These are phyloP conservation scores for Scaptomyza polygonia DNA, from an alignment of 2,888 invertebrate genomes.

Conservation along the genomic window DNA sequence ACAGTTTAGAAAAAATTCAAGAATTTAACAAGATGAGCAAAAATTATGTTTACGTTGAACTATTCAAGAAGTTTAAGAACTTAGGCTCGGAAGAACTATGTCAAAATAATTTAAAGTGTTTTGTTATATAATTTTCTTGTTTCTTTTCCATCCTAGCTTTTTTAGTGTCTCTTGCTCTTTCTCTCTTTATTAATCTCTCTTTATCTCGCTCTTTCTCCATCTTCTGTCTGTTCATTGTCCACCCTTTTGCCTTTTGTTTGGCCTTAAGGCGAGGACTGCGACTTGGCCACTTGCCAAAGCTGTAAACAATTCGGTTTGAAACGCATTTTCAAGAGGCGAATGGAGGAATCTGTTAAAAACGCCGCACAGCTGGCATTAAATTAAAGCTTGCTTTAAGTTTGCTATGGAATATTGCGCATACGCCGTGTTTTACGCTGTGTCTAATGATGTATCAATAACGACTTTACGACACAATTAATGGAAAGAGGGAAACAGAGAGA, in stretches of 20 bases:
- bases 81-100: too few species aligned
- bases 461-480: slow-evolving; percentile 71
- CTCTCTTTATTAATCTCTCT: not conserved
- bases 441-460: slow-evolving; percentile 76
- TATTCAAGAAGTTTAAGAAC: too few species aligned
- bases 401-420: slow-evolving; percentile 54
- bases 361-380: slow-evolving; percentile 6
- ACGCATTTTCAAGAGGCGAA: slow-evolving; percentile 8
- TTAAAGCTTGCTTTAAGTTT: slow-evolving; percentile 39
- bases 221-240: not conserved
- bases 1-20: too few species aligned
- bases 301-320: not conserved
- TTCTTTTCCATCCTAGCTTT: not conserved
- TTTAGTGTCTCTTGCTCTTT: not conserved
- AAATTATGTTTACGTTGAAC: too few species aligned
- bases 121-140: slow-evolving; percentile 8
- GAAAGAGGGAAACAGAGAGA: not conserved
- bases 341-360: not conserved
- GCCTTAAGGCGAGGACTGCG: not conserved
- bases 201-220: too few species aligned
- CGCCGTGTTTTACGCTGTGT: slow-evolving; percentile 60
- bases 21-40: too few species aligned
- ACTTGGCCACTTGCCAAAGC: slow-evolving; percentile 23
- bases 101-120: not conserved
- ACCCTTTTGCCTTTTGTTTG: slow-evolving; percentile 6